Conservation (phyloP, 2,113 vertebrate genomes). For the Eudyptes chrysolophus region DNA sequence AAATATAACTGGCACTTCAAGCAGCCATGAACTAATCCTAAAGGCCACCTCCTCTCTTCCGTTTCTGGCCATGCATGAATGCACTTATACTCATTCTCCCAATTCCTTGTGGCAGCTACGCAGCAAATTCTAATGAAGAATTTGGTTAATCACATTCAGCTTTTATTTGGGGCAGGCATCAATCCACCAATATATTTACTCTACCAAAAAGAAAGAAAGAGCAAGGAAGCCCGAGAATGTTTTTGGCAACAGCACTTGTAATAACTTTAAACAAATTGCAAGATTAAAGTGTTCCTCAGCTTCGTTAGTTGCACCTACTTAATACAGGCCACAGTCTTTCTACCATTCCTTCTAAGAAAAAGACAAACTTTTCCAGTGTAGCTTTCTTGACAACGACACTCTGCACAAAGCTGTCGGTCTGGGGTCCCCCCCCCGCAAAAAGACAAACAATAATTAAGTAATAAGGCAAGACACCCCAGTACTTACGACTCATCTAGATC, state of each 20-base stretch:
- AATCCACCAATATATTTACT: background rate
- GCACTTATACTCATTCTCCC: fast-evolving
- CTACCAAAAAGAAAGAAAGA: background rate
- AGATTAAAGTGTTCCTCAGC: background rate
- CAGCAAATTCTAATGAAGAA: background rate
- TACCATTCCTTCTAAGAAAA: background rate
- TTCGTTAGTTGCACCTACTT: background rate
- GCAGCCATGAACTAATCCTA: background rate
- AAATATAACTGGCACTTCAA: background rate
- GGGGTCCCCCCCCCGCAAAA: fast-evolving
- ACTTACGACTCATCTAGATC: slow-evolving; percentile 98
- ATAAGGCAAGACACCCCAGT: background rate
- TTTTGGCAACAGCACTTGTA: background rate
- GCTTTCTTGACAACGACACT: background rate
- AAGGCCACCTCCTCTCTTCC: background rate
- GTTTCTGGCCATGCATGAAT: background rate
- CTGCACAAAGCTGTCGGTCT: background rate
- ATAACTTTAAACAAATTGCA: background rate
- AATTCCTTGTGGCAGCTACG: fast-evolving
- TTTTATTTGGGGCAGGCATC: background rate
- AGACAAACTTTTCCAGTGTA: fast-evolving
- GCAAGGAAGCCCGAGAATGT: fast-evolving
- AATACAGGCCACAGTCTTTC: background rate
- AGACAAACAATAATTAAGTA: fast-evolving
- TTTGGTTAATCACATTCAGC: background rate